Percentiles rank a stretch among this genome's conserved stretches.
phyloP scores from a whole-genome alignment of 37 sponge, comb jelly and placozoan species.

The Haliclona indistincta region DNA sequence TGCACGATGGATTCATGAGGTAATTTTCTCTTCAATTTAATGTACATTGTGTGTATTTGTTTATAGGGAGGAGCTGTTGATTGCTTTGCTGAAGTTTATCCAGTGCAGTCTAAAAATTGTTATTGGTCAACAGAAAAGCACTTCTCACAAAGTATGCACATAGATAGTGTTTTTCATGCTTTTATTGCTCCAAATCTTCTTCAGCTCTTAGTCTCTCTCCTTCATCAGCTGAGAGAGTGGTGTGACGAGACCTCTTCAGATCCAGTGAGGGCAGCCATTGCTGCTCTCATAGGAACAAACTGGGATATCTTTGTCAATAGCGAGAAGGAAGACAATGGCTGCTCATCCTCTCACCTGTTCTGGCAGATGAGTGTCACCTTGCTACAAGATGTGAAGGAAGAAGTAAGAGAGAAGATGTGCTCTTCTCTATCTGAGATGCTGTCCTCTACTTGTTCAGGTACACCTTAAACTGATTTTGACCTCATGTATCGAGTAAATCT shows the following conservation, averaged over 20 bases:
- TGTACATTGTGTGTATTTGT: neutral
- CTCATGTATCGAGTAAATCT: neutral
- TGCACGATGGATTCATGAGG: neutral
- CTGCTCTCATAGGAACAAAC: constrained; percentile 9
- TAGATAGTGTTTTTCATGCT: neutral
- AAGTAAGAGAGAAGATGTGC: constrained; percentile 20
- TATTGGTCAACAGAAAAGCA: neutral
- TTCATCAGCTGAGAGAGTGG: neutral
- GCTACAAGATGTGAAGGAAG: constrained; percentile 39
- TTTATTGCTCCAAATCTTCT: neutral
- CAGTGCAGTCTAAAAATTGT: neutral
- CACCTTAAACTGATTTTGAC: no score
- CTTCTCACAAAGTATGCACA: neutral
- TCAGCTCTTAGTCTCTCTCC: neutral
- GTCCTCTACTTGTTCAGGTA: neutral
- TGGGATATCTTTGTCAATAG: neutral
- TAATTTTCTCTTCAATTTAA: neutral
- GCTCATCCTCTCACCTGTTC: neutral
- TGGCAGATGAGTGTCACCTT: constrained; percentile 29
- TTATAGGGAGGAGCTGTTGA: neutral
- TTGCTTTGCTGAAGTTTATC: neutral
- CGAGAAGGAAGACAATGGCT: neutral
- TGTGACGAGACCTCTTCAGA: constrained; percentile 13
- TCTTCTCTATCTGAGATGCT: neutral
- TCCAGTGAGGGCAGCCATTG: constrained; percentile 20